Conservation (phyloP, 2,888 invertebrate genomes). For the Spisula solida region DNA sequence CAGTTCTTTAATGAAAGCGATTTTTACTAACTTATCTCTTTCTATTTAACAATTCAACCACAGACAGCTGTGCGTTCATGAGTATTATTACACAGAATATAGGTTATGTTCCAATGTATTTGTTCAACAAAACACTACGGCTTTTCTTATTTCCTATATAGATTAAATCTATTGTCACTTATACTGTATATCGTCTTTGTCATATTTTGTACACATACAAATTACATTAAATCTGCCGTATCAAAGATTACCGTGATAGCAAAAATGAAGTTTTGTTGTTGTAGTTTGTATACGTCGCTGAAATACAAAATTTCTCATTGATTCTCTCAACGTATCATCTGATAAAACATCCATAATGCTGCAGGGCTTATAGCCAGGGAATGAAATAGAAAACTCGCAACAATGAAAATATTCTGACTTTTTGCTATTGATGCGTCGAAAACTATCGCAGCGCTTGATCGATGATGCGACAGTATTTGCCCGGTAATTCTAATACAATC, state of each 20-base stretch:
- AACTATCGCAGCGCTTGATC: not conserved
- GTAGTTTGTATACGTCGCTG: not conserved
- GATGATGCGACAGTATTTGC: not conserved
- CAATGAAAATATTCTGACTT: slow-evolving; percentile 1
- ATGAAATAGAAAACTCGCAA: slow-evolving; percentile 3
- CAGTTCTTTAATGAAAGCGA: not conserved
- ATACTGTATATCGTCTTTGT: not conserved
- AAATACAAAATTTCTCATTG: not conserved
- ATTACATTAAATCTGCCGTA: slow-evolving; percentile 4
- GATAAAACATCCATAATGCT: not conserved
- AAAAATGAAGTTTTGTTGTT: not conserved
- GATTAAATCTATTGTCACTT: not conserved
- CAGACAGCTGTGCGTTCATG: not conserved
- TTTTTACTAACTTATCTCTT: not conserved
- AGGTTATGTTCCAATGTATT: not conserved
- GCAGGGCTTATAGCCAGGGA: not conserved
- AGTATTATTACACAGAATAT: not conserved
- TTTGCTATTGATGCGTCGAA: not conserved
- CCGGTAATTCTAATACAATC: not conserved
- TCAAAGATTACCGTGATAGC: slow-evolving; percentile 1
- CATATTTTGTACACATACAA: slow-evolving; percentile 10
- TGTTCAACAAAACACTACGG: not conserved
- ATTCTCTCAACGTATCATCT: not conserved
- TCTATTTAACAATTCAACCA: not conserved
- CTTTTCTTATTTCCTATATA: slow-evolving; percentile 3